Evolutionary conservation across 2,113 vertebrate species (phyloP), one percentile per base, ranked within the genome.

Genomic region (Rhinoptilus africanus): DNA sequence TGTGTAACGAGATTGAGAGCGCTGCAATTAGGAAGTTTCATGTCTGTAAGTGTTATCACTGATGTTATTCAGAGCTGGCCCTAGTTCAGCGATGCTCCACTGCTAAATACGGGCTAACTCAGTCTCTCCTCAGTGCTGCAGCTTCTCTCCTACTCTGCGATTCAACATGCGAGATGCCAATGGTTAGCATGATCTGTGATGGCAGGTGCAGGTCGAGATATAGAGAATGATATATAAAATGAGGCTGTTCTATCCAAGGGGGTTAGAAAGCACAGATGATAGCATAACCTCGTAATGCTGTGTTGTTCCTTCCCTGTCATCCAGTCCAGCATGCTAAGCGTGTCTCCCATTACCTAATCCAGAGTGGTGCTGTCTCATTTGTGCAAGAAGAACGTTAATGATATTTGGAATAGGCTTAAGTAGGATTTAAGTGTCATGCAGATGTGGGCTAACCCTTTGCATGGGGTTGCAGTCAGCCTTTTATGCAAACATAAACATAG

Each of bases 351-450:
- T 75, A 43, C 86, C 76, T 87, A 56, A 68, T 56, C 80, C 73
- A 60, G n/a, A 56, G 43, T 1, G 26, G 39, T 56, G 89, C n/a
- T 67, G 64, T 85, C 37, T 94, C 60, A 75, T 72, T 95, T 96
- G 77, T 75, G 56, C 72, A 45, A 75, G 80, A 93, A 81, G 80
- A 96, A 89, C 6, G 35, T 75, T 89, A 74, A 92, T 89, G 89
- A 23, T 93, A 87, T 83, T 91, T 94, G 64, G 54, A 87, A 78
- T 80, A 82, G 84, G 77, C 57, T 89, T 75, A 88, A 77, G 64
- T 57, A 53, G 94, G 89, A 88, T 73, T 95, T 76, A 76, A 85
- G 77, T 82, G 66, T 54, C 62, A 69, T 87, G 66, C 74, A 96
- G 73, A 78, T 91, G 73, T 66, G 86, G 68, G 73, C 69, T 93